Percentiles rank a stretch among this genome's conserved stretches.
These are phyloP conservation scores for Regulus satrapa DNA, from an alignment of 2,113 vertebrate genomes.

Conservation along the genomic window DNA sequence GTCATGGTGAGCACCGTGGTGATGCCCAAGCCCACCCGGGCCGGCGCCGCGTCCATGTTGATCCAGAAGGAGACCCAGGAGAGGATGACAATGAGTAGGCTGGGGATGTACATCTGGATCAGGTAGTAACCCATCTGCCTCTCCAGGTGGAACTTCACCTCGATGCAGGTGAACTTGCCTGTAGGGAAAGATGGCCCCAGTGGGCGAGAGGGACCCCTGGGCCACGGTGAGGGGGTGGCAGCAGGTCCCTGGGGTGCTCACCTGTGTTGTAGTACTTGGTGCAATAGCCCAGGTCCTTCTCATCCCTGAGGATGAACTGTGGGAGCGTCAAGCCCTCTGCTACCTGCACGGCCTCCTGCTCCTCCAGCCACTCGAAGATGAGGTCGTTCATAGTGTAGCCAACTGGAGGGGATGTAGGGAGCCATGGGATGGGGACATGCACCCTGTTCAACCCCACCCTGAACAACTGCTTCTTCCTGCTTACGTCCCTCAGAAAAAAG, in stretches of 20 bases:
- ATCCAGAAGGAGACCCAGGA: constrained; percentile 97
- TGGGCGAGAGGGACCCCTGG: accelerated
- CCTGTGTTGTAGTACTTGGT: constrained; percentile 95
- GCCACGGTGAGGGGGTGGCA: accelerated
- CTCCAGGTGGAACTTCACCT: constrained; percentile 93
- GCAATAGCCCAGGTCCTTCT: constrained; percentile 91
- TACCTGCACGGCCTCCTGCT: constrained; percentile 87
- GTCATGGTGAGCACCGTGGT: constrained; percentile 94
- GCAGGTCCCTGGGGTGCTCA: constrained; percentile 38
- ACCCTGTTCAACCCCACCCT: neutral
- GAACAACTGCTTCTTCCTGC: neutral
- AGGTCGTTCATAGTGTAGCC: constrained; percentile 96
- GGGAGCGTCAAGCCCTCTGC: constrained; percentile 90
- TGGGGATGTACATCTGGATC: constrained; percentile 97
- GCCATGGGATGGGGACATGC: accelerated
- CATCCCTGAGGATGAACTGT: constrained; percentile 89
- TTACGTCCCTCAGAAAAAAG: neutral
- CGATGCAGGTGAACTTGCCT: constrained; percentile 94
- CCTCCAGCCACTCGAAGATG: constrained; percentile 89
- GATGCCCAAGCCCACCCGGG: constrained; percentile 89
- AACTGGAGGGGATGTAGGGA: constrained; percentile 66
- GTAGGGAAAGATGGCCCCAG: accelerated
- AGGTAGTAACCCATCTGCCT: constrained; percentile 94
- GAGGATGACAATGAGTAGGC: constrained; percentile 90
- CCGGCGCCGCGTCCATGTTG: constrained; percentile 91